Conservation (phyloP, 2,888 invertebrate species). For the Pilophorus perplexus region DNA sequence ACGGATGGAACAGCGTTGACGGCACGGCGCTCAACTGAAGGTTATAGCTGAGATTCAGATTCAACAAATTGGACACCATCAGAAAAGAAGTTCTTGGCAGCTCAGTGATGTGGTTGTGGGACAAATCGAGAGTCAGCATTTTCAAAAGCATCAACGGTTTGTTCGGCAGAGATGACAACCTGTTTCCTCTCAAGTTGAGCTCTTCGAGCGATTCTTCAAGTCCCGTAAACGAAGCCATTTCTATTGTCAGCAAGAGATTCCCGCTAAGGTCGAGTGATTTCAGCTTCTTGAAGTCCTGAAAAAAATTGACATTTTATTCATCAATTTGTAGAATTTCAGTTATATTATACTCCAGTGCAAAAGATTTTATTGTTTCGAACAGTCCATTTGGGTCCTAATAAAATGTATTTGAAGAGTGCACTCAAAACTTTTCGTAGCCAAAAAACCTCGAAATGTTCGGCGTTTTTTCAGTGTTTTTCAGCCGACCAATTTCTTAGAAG, state of each 20-base stretch:
- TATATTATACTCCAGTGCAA: not conserved
- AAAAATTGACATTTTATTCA: not conserved
- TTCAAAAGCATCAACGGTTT: constrained; percentile 63
- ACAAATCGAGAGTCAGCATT: constrained; percentile 70
- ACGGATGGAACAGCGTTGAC: constrained; percentile 65
- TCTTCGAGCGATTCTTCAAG: constrained; percentile 70
- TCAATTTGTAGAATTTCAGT: not conserved
- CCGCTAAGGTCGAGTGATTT: constrained; percentile 73
- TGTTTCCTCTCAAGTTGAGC: constrained; percentile 71
- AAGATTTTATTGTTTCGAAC: not conserved
- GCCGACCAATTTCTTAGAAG: no score
- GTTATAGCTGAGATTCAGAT: constrained; percentile 75
- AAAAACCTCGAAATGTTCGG: no score
- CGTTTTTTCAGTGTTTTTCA: no score
- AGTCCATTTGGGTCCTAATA: no score
- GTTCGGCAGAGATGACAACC: constrained; percentile 65
- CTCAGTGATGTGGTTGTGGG: constrained; percentile 74
- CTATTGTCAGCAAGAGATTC: constrained; percentile 69
- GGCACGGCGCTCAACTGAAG: constrained; percentile 64
- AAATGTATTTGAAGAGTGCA: no score
- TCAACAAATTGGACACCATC: constrained; percentile 64
- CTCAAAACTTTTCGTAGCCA: no score
- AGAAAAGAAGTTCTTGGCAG: constrained; percentile 67
- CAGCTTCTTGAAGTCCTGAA: constrained; percentile 64
- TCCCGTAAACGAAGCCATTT: constrained; percentile 72